phyloP scores from a whole-genome alignment of 2,113 vertebrate species.

The Chiloscyllium plagiosum region DNA sequence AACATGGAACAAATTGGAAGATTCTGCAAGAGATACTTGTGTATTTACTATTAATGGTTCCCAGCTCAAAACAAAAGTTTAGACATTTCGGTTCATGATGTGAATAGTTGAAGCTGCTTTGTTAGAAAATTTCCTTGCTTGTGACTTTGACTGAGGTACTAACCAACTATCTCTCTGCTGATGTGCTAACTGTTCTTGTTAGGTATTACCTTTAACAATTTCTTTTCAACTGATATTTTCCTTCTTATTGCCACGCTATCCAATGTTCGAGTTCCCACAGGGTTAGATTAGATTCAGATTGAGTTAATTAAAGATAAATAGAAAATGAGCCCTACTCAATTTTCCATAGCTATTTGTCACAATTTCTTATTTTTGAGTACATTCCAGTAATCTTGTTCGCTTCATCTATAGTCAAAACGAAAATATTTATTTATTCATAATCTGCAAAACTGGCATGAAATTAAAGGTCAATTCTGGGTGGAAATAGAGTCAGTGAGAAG shows the following conservation, averaged over 20 bases:
- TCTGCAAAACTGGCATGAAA: background rate
- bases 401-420: background rate
- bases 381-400: background rate
- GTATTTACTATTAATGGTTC: background rate
- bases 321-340: background rate
- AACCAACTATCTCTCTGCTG: background rate
- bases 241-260: background rate
- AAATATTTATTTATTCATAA: background rate
- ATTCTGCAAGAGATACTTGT: background rate
- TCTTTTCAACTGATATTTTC: background rate
- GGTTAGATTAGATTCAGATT: background rate
- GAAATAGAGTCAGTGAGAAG: no score
- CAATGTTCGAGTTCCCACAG: background rate
- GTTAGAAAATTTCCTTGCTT: background rate
- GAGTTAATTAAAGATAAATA: background rate
- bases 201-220: background rate
- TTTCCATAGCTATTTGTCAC: no score
- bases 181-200: background rate
- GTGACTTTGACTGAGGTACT: background rate
- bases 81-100: background rate
- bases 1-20: background rate
- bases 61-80: background rate
- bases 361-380: background rate
- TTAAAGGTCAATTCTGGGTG: background rate
- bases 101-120: background rate